Conservation (phyloP, 1,140 invertebrate genomes). For the Drosophila paulistorum region DNA sequence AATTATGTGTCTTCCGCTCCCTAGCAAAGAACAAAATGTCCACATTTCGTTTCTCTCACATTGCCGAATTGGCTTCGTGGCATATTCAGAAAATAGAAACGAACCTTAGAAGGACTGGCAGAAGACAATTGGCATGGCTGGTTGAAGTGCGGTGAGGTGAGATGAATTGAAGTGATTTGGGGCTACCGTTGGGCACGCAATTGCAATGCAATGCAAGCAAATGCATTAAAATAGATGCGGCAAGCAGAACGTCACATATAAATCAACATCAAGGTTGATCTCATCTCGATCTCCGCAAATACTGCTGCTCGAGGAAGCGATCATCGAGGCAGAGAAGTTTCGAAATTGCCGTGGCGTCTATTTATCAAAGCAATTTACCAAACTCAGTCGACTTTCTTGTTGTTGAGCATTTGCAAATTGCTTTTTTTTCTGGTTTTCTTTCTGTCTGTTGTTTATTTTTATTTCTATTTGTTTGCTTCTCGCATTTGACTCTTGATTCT, state of each 20-base stretch:
- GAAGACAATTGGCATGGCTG: conserved; percentile 65
- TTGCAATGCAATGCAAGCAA: conserved; percentile 49
- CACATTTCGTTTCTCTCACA: conserved; percentile 11
- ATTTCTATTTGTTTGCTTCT: conserved; percentile 9
- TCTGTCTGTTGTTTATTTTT: conserved; percentile 20
- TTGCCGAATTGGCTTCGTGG: conserved; percentile 44
- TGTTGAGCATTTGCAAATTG: conserved; percentile 19
- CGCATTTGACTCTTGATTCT: conserved; percentile 2
- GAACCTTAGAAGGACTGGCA: conserved; percentile 82
- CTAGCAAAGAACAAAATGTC: not conserved
- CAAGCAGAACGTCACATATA: conserved; percentile 68
- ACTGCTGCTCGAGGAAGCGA: conserved; percentile 65
- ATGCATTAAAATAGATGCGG: conserved; percentile 64
- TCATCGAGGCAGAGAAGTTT: conserved; percentile 54
- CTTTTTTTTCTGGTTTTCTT: not conserved
- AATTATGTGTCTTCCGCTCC: conserved; percentile 30
- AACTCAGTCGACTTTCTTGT: conserved; percentile 43
- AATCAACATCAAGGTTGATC: conserved; percentile 82
- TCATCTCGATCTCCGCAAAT: conserved; percentile 66
- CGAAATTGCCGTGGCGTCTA: conserved; percentile 60
- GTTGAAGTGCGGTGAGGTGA: conserved; percentile 21
- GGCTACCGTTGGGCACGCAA: conserved; percentile 38
- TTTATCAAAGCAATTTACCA: conserved; percentile 73
- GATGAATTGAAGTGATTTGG: conserved; percentile 19
- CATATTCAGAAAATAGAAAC: conserved; percentile 85